Percentiles rank a stretch among this genome's conserved stretches.
Conservation (phyloP, 2,797 vertebrate genomes). For the Ataeniobius toweri region DNA sequence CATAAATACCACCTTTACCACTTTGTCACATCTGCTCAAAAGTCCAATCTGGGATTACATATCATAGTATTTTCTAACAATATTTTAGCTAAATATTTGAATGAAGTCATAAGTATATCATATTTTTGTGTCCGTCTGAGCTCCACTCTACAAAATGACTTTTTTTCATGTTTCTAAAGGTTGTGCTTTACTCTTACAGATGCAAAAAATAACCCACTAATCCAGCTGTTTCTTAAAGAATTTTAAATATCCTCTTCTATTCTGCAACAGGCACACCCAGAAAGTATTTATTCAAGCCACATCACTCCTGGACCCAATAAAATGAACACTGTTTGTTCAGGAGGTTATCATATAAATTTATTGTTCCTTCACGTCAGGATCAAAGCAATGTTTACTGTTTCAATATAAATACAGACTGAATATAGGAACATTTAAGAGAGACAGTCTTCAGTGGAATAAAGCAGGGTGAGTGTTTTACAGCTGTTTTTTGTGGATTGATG, state of each 20-base stretch:
- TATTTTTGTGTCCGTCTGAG: neutral
- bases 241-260: neutral
- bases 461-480: slow-evolving; percentile 40
- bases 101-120: neutral
- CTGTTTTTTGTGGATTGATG: neutral
- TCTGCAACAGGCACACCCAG: neutral
- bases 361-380: slow-evolving; percentile 19
- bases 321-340: slow-evolving; percentile 13
- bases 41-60: neutral
- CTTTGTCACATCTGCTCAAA: neutral
- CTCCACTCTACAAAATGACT: neutral
- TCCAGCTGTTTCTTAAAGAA: too few species aligned
- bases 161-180: neutral
- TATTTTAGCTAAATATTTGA: neutral
- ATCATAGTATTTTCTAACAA: neutral
- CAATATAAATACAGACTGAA: slow-evolving; percentile 33
- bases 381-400: slow-evolving; percentile 16
- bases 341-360: slow-evolving; percentile 30
- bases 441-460: slow-evolving; percentile 21
- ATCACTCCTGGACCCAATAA: slow-evolving; percentile 28
- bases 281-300: slow-evolving; percentile 38
- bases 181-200: slow-evolving; percentile 8
- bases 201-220: neutral
- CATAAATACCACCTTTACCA: too few species aligned
- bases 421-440: slow-evolving; percentile 6